These are phyloP conservation scores for Tragulus kanchil DNA, from an alignment of 2,113 vertebrate genomes.

Conservation along the genomic window DNA sequence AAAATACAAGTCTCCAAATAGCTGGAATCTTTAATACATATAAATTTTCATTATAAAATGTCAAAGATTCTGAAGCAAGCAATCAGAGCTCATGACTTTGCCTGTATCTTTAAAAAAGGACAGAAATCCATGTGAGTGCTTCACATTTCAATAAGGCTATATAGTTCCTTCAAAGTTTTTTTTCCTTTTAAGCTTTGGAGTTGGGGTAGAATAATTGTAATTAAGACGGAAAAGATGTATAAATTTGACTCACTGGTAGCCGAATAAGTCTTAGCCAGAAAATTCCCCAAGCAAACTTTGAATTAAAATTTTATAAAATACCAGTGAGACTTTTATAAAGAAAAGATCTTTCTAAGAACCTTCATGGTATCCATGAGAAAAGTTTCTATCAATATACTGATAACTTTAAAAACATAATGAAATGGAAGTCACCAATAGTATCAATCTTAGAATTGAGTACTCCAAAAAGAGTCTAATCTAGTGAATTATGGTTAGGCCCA, in stretches of 20 bases:
- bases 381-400: neutral
- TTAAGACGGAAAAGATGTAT: neutral
- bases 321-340: neutral
- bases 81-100: neutral
- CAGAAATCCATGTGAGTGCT: neutral
- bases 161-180: neutral
- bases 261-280: slow-evolving; percentile 2
- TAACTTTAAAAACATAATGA: slow-evolving; percentile 23
- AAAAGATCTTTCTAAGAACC: neutral
- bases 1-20: neutral
- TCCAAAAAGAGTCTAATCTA: neutral
- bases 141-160: slow-evolving; percentile 55
- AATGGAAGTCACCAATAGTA: neutral
- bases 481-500: neutral
- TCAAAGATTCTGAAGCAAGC: neutral
- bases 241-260: neutral
- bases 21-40: slow-evolving; percentile 14
- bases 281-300: neutral
- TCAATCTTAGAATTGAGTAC: neutral
- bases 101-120: neutral
- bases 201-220: neutral
- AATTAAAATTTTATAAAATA: slow-evolving; percentile 18
- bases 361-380: neutral
- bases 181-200: neutral
- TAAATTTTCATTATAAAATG: slow-evolving; percentile 37